phyloP scores from a whole-genome alignment of 2,113 vertebrate species.

The Gallinago media region DNA sequence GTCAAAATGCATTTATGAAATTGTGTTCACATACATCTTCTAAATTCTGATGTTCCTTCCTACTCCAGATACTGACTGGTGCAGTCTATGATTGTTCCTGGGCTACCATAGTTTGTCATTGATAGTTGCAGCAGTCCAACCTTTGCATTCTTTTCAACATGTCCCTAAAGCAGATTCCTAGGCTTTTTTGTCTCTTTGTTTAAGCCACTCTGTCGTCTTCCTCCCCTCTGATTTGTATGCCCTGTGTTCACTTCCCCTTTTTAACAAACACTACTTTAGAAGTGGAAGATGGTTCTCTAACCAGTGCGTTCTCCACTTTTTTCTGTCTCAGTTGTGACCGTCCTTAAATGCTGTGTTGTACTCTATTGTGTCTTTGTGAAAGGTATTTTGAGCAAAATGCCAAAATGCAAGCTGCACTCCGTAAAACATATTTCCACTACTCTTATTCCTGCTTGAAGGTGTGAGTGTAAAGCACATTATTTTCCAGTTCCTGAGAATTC shows the following conservation, averaged over 20 bases:
- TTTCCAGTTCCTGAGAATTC: background rate
- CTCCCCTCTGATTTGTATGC: background rate
- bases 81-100: background rate
- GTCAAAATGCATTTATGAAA: background rate
- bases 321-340: background rate
- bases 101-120: background rate
- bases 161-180: background rate
- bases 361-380: background rate
- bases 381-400: background rate
- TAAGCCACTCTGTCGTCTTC: background rate
- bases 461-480: background rate
- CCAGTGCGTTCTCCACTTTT: background rate
- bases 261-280: background rate
- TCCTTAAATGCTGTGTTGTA: background rate
- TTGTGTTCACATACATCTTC: background rate
- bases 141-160: background rate
- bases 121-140: background rate
- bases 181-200: background rate
- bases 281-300: background rate
- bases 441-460: background rate
- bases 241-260: background rate
- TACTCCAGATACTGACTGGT: background rate
- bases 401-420: background rate
- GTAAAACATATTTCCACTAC: background rate
- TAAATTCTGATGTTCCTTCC: background rate